phyloP scores from a whole-genome alignment of 2,797 vertebrate genomes.

The Paratrypauchen microcephalus region DNA sequence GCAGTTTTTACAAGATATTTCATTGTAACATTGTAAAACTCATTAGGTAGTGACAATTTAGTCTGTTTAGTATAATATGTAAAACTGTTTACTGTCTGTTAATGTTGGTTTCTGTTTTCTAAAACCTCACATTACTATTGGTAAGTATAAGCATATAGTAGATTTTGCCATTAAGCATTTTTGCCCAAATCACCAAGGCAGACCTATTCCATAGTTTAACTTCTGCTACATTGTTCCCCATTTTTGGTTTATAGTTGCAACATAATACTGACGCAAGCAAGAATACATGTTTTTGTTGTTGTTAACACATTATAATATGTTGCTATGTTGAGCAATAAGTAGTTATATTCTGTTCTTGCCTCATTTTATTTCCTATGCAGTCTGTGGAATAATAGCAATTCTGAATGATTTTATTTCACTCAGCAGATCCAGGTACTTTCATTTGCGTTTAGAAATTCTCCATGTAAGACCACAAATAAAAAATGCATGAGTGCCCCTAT shows the following conservation, averaged over 20 bases:
- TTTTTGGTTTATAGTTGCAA: neutral
- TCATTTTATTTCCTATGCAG: slow-evolving; percentile 33
- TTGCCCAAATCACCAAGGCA: too few relatives aligned
- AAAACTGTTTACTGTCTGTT: too few relatives aligned
- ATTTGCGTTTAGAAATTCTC: slow-evolving; percentile 54
- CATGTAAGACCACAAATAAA: slow-evolving; percentile 40
- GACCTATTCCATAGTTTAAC: too few relatives aligned
- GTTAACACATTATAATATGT: too few relatives aligned
- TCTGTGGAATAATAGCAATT: slow-evolving; percentile 5
- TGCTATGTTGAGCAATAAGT: too few relatives aligned
- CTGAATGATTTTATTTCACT: slow-evolving; percentile 50
- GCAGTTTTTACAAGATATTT: too few relatives aligned
- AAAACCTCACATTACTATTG: too few relatives aligned
- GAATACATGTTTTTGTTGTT: neutral
- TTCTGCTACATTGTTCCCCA: too few relatives aligned
- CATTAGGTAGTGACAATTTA: neutral
- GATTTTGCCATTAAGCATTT: too few relatives aligned
- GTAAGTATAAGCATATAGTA: too few relatives aligned
- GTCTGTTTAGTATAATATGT: too few relatives aligned
- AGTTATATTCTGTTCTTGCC: neutral
- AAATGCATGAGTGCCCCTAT: slow-evolving; percentile 36
- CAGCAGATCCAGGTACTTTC: slow-evolving; percentile 50
- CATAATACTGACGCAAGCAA: neutral
- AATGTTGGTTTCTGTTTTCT: too few relatives aligned
- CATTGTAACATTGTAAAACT: neutral